Conservation (phyloP, 2,797 vertebrate species). For the Sebastes vulpes region DNA sequence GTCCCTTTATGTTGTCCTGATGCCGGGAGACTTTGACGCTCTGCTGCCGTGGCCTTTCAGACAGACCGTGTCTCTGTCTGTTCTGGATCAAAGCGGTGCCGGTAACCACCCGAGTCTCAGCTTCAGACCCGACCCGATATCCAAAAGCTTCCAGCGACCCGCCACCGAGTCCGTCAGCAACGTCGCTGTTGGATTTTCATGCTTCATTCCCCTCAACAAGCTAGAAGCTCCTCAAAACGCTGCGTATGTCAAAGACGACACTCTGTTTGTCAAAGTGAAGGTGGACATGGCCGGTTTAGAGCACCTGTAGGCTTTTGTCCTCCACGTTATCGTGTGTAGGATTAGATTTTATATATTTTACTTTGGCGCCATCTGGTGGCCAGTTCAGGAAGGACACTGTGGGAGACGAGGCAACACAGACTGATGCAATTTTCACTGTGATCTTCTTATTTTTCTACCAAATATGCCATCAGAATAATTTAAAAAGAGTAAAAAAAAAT, state of each 20-base stretch:
- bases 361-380: not conserved
- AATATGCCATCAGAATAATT: not conserved
- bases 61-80: conserved; percentile 90
- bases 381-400: not conserved
- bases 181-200: conserved; percentile 89
- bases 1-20: conserved; percentile 92
- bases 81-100: conserved; percentile 91
- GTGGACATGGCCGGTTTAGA: conserved; percentile 92
- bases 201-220: conserved; percentile 85
- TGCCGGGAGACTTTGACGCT: conserved; percentile 93
- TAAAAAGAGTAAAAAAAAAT: not conserved
- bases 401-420: not conserved
- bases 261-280: conserved; percentile 91
- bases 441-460: not conserved
- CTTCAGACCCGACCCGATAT: conserved; percentile 89
- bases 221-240: conserved; percentile 85
- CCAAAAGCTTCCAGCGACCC: conserved; percentile 90
- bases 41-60: conserved; percentile 92
- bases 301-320: conserved; percentile 78
- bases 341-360: too few relatives aligned
- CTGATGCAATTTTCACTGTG: not conserved
- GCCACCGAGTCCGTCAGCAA: conserved; percentile 84
- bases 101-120: conserved; percentile 87
- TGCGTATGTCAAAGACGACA: conserved; percentile 89
- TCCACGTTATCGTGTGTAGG: not conserved